These are phyloP conservation scores for Diachasmimorpha longicaudata DNA, from an alignment of 1,140 invertebrate genomes.

Conservation along the genomic window DNA sequence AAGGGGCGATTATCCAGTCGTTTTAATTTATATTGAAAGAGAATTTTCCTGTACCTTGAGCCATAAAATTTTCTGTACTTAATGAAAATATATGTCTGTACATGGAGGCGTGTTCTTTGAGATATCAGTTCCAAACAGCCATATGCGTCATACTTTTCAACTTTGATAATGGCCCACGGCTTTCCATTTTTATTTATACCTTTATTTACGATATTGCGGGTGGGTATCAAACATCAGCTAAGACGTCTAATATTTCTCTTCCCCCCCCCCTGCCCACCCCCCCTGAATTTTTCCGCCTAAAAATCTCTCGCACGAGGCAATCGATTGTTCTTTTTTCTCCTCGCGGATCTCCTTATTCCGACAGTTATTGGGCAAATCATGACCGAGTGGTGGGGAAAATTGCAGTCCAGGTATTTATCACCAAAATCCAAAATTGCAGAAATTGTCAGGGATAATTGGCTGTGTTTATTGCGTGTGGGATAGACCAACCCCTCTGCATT, in stretches of 20 bases:
- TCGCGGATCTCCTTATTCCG: neutral
- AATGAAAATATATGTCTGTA: neutral
- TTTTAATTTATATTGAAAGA: neutral
- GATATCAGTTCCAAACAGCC: slow-evolving; percentile 27
- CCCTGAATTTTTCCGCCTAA: neutral
- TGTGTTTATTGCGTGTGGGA: neutral
- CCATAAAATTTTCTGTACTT: neutral
- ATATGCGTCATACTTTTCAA: slow-evolving; percentile 31
- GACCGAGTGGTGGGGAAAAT: neutral
- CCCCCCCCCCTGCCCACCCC: too few species aligned
- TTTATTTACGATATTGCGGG: slow-evolving; percentile 14
- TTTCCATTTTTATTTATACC: slow-evolving; percentile 27
- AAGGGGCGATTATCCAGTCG: too few species aligned
- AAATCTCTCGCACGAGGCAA: neutral
- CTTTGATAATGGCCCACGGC: slow-evolving; percentile 20
- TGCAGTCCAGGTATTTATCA: neutral
- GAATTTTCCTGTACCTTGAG: neutral
- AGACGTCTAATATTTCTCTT: neutral
- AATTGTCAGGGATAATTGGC: neutral
- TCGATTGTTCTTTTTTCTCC: neutral
- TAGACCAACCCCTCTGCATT: neutral
- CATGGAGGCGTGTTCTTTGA: neutral
- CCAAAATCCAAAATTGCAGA: neutral
- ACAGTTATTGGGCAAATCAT: neutral
- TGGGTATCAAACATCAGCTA: slow-evolving; percentile 2